Percentiles rank a stretch among this genome's conserved stretches.
Conservation (phyloP, 2,888 invertebrate species). For the Oligia strigilis region DNA sequence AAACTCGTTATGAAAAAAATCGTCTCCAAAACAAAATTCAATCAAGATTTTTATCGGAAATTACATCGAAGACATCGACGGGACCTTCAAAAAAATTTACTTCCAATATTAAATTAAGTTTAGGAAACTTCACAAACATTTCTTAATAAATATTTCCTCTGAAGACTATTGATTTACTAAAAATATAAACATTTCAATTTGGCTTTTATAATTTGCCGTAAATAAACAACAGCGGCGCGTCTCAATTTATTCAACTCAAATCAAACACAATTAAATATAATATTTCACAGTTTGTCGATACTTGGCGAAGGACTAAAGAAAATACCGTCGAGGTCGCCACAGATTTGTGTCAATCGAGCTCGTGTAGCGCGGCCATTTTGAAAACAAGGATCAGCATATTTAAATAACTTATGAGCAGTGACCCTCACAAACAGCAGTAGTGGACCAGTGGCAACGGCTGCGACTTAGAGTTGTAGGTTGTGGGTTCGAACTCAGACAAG, state of each 20-base stretch:
- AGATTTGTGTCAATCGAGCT: slow-evolving; percentile 70
- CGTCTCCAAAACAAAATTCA: slow-evolving; percentile 39
- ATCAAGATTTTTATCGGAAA: slow-evolving; percentile 58
- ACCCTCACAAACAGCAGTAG: slow-evolving; percentile 2
- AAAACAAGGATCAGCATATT: slow-evolving; percentile 55
- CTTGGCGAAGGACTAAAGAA: slow-evolving; percentile 69
- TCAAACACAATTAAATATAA: no score
- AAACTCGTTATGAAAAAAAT: slow-evolving; percentile 2
- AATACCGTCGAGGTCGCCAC: slow-evolving; percentile 63
- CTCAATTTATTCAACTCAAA: slow-evolving; percentile 64
- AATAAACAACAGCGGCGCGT: slow-evolving; percentile 72
- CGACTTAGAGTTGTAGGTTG: neutral
- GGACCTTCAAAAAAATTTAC: slow-evolving; percentile 17
- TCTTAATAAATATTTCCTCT: slow-evolving; percentile 27
- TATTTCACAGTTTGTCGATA: slow-evolving; percentile 73
- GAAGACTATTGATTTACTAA: slow-evolving; percentile 30
- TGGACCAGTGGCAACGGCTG: neutral
- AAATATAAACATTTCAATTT: slow-evolving; percentile 50
- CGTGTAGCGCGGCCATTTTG: slow-evolving; percentile 63
- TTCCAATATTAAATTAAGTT: slow-evolving; percentile 20
- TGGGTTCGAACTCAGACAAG: neutral
- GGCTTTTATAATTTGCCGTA: slow-evolving; percentile 35
- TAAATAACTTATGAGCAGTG: slow-evolving; percentile 44
- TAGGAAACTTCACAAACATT: slow-evolving; percentile 23
- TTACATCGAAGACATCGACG: slow-evolving; percentile 15